Evolutionary conservation across 2,888 invertebrate species (phyloP).

Genomic region (Zaprionus obscuricornis): DNA sequence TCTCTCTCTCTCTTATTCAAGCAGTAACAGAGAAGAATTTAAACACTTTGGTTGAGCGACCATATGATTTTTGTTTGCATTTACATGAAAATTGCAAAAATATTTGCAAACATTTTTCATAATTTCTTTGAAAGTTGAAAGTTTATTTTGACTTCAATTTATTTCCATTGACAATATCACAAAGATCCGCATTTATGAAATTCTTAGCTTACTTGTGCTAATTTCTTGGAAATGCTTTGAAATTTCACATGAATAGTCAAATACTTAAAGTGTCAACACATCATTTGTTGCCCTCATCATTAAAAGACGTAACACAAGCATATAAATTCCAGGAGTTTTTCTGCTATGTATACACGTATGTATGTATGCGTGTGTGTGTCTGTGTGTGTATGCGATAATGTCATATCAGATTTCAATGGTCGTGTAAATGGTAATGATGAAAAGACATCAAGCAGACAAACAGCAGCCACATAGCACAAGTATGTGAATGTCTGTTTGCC

Average conservation of each 20-base stretch:
- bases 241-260: slow-evolving; percentile 22
- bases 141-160: too few relatives aligned
- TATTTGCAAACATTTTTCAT: too few relatives aligned
- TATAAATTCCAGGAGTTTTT: too few relatives aligned
- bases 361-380: background rate
- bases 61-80: too few relatives aligned
- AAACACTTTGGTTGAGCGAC: too few relatives aligned
- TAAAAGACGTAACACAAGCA: slow-evolving; percentile 1
- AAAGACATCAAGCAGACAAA: background rate
- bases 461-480: slow-evolving; percentile 8
- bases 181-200: slow-evolving; percentile 12
- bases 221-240: slow-evolving; percentile 8
- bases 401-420: slow-evolving; percentile 18
- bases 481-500: slow-evolving; percentile 9
- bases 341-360: background rate
- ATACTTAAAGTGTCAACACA: slow-evolving; percentile 21
- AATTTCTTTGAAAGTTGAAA: too few relatives aligned
- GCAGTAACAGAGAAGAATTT: too few relatives aligned
- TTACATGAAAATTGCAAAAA: too few relatives aligned
- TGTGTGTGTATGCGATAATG: background rate
- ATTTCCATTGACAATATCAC: too few relatives aligned
- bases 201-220: background rate
- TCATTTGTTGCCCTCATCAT: slow-evolving; percentile 9
- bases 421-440: slow-evolving; percentile 6
- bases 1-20: too few relatives aligned